Base-by-base conservation (phyloP, 2,797 vertebrate genomes). In the Danio aesculapii region DNA sequence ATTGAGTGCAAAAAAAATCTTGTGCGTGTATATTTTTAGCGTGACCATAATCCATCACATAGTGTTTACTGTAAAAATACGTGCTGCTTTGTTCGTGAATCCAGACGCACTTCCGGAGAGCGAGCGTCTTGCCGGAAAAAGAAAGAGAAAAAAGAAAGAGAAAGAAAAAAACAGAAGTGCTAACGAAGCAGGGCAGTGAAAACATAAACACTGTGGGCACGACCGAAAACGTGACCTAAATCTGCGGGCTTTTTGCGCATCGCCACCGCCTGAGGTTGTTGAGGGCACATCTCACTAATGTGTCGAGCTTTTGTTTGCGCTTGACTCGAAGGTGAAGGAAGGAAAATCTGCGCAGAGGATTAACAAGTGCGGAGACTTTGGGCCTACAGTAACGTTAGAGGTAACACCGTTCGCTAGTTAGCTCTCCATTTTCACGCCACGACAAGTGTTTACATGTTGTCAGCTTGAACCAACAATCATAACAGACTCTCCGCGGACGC, bases 141-240 rank as follows among this genome's bases (percentile, higher is more conserved):
- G 88, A 88, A 79, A 12, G 21, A 6, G 41, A 19, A 71, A 84
- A 77, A 79, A 73, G 57, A 39, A 17, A 80, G 62, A 55, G 61
- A 57, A 53, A 11, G 17, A 17, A 21, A 81, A 69, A 81, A 80
- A 81, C 43, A 74, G 61, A 82, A 73, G 82, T 57, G 74, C 49
- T 76, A 79, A 76, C 87, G 72, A 87, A 88, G 82, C 88, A 80
- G 87, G 87, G 86, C 80, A 83, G 89, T 92, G 91, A 93, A 94
- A 94, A 94, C 92, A 93, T 92, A 94, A 94, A 93, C 91, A 92
- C 83, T 90, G 52, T 59, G 17, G 58, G 85, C 86, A 79, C 85
- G 88, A 74, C 78, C 82, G 84, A 83, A 80, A n/a, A 44, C 61
- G 59, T 79, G 61, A 71, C 47, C 69, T 19, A 75, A 69, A 64